These are phyloP conservation scores for Pithys albifrons DNA, from an alignment of 2,113 vertebrate species.

Conservation along the genomic window DNA sequence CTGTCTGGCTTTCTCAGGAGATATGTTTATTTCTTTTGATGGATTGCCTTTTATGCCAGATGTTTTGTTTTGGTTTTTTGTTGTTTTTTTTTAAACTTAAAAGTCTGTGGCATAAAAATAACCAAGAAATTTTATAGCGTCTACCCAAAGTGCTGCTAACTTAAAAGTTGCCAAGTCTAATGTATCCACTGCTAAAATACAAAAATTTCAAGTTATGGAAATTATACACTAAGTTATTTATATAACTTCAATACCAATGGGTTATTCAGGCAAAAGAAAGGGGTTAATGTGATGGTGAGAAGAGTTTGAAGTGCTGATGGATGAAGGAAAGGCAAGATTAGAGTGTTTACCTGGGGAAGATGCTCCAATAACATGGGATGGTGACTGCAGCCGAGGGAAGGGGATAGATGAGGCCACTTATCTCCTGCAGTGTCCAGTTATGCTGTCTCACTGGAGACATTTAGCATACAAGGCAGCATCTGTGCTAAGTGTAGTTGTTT, in stretches of 20 bases:
- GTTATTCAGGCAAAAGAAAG: background rate
- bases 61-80: background rate
- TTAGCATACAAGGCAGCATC: background rate
- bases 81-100: background rate
- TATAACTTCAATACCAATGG: background rate
- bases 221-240: background rate
- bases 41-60: background rate
- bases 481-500: background rate
- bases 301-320: background rate
- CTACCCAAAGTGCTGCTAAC: background rate
- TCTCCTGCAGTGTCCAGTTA: background rate
- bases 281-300: background rate
- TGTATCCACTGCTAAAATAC: background rate
- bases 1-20: conserved; percentile 14
- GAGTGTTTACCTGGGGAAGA: background rate
- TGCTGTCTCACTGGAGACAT: background rate
- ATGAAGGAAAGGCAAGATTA: background rate
- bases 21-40: conserved; percentile 40
- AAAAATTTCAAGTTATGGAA: background rate
- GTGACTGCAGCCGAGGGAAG: background rate
- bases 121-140: background rate
- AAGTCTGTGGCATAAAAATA: conserved; percentile 36
- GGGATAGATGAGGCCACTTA: background rate
- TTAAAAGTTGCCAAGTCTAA: background rate
- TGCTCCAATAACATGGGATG: background rate